These are phyloP conservation scores for Tadarida brasiliensis DNA, from an alignment of 2,797 vertebrate species.

Conservation along the genomic window DNA sequence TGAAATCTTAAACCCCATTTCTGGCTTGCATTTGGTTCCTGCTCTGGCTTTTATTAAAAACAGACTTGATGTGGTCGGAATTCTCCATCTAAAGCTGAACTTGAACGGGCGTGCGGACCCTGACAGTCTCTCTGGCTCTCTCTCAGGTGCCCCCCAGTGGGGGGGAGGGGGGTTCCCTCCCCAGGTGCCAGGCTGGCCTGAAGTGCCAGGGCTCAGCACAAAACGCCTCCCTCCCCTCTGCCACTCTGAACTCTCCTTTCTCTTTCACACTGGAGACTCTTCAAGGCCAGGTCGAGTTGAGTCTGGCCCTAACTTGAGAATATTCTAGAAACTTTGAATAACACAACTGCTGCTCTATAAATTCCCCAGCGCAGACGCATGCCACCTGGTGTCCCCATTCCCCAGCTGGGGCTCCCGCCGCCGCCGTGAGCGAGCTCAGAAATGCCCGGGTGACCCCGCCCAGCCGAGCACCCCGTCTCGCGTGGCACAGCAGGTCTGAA, in stretches of 20 bases:
- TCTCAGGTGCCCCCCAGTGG: slow-evolving; percentile 82
- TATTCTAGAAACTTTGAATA: slow-evolving; percentile 80
- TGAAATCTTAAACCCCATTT: slow-evolving; percentile 86
- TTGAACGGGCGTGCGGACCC: slow-evolving; percentile 73
- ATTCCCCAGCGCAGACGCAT: neutral
- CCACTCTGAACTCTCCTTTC: slow-evolving; percentile 66
- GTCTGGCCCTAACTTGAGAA: slow-evolving; percentile 79
- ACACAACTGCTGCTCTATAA: slow-evolving; percentile 65
- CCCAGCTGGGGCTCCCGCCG: accelerated
- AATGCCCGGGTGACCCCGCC: slow-evolving; percentile 62
- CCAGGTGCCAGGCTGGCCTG: slow-evolving; percentile 36
- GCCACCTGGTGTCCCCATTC: slow-evolving; percentile 65
- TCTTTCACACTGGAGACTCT: slow-evolving; percentile 70
- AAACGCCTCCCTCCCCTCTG: slow-evolving; percentile 68
- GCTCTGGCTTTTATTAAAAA: slow-evolving; percentile 88
- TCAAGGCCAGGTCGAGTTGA: slow-evolving; percentile 71
- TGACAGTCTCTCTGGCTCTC: slow-evolving; percentile 73
- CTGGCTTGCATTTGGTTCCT: slow-evolving; percentile 87
- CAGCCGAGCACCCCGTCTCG: slow-evolving; percentile 48
- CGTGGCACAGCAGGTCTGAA: slow-evolving; percentile 59
- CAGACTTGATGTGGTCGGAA: slow-evolving; percentile 86
- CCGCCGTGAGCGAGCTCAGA: neutral
- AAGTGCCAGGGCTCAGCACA: slow-evolving; percentile 85
- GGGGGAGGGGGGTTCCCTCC: slow-evolving; percentile 80
- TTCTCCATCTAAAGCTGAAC: slow-evolving; percentile 84